phyloP scores from a whole-genome alignment of 2,113 vertebrate species.

The Phylloscopus trochilus region DNA sequence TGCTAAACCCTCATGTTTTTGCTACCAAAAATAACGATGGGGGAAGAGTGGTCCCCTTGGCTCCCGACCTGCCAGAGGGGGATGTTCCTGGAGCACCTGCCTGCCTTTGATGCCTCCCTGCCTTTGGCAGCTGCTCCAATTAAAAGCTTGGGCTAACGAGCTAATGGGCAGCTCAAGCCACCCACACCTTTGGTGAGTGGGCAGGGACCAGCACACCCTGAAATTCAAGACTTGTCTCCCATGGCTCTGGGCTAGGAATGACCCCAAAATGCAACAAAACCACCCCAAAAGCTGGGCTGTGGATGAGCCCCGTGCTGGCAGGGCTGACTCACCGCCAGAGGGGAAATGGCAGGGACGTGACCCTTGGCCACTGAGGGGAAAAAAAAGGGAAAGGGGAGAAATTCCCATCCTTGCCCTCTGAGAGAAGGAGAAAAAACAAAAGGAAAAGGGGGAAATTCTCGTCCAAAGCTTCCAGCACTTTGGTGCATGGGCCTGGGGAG shows the following conservation, averaged over 20 bases:
- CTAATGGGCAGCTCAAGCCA: background rate
- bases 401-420: background rate
- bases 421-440: background rate
- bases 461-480: background rate
- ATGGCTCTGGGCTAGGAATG: background rate
- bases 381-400: background rate
- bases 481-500: background rate
- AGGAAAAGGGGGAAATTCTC: background rate
- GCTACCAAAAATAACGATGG: background rate
- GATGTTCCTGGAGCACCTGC: background rate
- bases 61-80: background rate
- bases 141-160: background rate
- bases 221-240: background rate
- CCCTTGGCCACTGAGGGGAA: background rate
- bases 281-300: background rate
- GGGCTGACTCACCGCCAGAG: background rate
- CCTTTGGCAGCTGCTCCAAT: background rate
- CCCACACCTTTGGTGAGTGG: background rate
- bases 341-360: background rate
- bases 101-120: background rate
- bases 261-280: background rate
- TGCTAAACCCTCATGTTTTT: rapidly evolving
- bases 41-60: rapidly evolving
- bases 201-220: background rate
- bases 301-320: rapidly evolving